phyloP scores from a whole-genome alignment of 2,797 vertebrate species.

The Tolypeutes matacus region DNA sequence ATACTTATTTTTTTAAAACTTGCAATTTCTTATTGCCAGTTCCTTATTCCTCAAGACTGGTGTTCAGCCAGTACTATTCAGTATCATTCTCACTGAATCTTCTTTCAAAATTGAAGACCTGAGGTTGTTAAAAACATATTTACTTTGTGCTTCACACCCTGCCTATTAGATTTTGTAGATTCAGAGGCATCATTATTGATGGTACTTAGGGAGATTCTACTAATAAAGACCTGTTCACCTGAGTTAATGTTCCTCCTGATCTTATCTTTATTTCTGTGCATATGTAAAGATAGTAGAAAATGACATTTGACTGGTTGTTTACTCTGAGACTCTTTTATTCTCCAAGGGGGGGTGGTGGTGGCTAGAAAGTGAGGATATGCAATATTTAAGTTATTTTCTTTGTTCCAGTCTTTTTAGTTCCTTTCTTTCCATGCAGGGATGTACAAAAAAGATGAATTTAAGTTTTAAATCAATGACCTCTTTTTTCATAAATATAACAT shows the following conservation, averaged over 20 bases:
- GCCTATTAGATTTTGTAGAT: background rate
- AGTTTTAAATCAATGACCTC: background rate
- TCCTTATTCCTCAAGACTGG: background rate
- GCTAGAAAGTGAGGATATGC: background rate
- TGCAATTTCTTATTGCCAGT: constrained; percentile 40
- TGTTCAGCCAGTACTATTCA: too few relatives aligned
- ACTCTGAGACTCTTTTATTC: background rate
- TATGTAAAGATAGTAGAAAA: background rate
- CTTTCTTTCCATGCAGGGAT: background rate
- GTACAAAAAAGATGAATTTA: background rate
- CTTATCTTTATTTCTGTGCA: background rate
- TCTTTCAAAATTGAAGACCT: constrained; percentile 35
- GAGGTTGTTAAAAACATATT: constrained; percentile 63
- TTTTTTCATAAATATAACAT: constrained; percentile 43
- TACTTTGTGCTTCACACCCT: constrained; percentile 37
- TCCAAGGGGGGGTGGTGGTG: too few relatives aligned
- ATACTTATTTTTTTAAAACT: constrained; percentile 67
- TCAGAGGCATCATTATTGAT: background rate
- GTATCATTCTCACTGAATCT: constrained; percentile 9
- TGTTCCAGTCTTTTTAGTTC: background rate
- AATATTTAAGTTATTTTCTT: constrained; percentile 34
- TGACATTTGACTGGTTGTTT: background rate
- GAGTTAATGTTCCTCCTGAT: background rate
- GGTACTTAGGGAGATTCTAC: background rate
- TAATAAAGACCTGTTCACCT: constrained; percentile 60